Base-by-base conservation (phyloP, 2,113 vertebrate genomes). In the Aplodontia rufa region DNA sequence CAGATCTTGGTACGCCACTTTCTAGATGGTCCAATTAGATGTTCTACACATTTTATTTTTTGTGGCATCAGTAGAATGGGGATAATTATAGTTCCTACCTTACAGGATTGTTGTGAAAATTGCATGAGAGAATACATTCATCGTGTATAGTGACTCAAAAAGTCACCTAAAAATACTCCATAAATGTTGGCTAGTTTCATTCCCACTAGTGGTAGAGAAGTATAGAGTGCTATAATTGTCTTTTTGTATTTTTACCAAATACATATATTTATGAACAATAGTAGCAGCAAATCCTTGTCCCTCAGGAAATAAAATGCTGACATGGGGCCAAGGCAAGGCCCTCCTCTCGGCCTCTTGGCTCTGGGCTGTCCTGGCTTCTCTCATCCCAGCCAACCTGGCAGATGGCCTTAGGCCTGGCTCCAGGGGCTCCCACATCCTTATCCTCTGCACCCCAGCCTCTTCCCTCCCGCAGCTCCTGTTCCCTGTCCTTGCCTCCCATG, bases 221-320 rank as follows among this genome's bases (percentile, higher is more conserved):
- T 81, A 47, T 45, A 28, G 55, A 88, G 1, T 68, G 64, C 79
- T 78, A n/a, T 72, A n/a, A 45, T 28, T 79, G 89, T 8, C 32
- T 53, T 93, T 87, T 66, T 45, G 79, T 42, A 20, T 62, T 58
- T 58, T 93, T 71, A 82, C 68, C 80, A 95, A 87, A 68, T 80
- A 22, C 26, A 40, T 40, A 22, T 40, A 87, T 66, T 93, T 85
- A 47, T 53, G 64, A 94, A 81, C 58, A 96, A 12, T 22, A 40
- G 35, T 37, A 47, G 68, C 37, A 32, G 51, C 45, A 53, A 82
- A 62, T 13, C 55, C 35, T 30, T n/a, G 1, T 5, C 42, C 78
- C 40, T 32, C 3, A 35, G 64, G 72, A 95, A 94, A 66, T 79
- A 62, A 84, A 85, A 94, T 62, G 78, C 84, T 19, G 60, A 92